These are phyloP conservation scores for Enchytraeus crypticus DNA, from an alignment of 2,888 invertebrate genomes.

Conservation along the genomic window DNA sequence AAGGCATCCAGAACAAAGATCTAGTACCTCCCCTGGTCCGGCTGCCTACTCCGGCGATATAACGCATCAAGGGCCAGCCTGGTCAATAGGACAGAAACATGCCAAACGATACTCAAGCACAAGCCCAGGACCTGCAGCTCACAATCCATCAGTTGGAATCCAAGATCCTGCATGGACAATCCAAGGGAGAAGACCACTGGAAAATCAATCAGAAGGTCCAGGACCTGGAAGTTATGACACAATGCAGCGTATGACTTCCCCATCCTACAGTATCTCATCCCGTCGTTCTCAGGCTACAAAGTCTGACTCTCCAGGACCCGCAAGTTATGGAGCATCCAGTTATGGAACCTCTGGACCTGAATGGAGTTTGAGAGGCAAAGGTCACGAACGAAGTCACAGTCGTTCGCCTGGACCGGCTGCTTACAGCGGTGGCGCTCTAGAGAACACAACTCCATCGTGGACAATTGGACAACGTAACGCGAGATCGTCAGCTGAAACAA, in stretches of 20 bases:
- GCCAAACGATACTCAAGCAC: neutral
- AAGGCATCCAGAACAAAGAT: too few species aligned
- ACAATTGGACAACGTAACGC: neutral
- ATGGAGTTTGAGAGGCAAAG: constrained; percentile 5
- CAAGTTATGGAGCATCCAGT: neutral
- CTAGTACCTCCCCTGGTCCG: constrained; percentile 3
- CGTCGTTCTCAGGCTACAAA: neutral
- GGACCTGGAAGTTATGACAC: constrained; percentile 6
- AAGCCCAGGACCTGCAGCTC: constrained; percentile 3
- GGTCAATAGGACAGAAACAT: neutral
- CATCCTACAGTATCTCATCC: constrained; percentile 1
- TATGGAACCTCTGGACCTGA: neutral
- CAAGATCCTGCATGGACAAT: constrained; percentile 8
- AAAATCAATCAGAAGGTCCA: neutral
- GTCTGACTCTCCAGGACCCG: constrained; percentile 2
- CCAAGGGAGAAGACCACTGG: neutral
- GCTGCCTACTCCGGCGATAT: constrained; percentile 2
- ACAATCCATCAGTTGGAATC: constrained; percentile 1
- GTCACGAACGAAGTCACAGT: neutral
- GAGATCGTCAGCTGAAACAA: neutral
- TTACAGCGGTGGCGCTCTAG: neutral
- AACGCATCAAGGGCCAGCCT: too few species aligned
- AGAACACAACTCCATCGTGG: neutral
- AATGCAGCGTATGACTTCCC: neutral
- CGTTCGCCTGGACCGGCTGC: constrained; percentile 6